These are phyloP conservation scores for Cyanoramphus novaezelandiae DNA, from an alignment of 2,113 vertebrate species.

Conservation along the genomic window DNA sequence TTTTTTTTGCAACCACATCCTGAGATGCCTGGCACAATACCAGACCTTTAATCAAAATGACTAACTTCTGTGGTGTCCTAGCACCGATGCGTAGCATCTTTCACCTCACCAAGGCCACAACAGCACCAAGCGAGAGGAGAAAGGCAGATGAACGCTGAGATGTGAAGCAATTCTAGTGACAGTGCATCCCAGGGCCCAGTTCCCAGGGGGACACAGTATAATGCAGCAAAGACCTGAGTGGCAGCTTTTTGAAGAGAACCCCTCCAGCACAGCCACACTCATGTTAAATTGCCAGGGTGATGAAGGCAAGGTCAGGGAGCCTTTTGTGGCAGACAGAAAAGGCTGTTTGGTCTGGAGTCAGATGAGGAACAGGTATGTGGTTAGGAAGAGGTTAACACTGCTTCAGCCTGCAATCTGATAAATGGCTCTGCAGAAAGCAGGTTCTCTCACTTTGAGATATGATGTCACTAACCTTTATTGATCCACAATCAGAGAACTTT, in stretches of 20 bases:
- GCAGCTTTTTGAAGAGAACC: fast-evolving
- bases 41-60: background rate
- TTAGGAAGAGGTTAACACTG: too few relatives aligned
- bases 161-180: fast-evolving
- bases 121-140: background rate
- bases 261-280: fast-evolving
- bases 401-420: too few relatives aligned
- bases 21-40: fast-evolving
- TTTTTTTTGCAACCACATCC: background rate
- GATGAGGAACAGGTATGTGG: too few relatives aligned
- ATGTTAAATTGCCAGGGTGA: fast-evolving
- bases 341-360: background rate
- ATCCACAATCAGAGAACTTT: too few relatives aligned
- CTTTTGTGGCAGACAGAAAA: background rate
- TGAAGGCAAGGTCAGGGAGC: background rate
- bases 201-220: fast-evolving
- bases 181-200: fast-evolving
- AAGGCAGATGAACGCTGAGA: fast-evolving
- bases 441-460: too few relatives aligned
- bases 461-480: too few relatives aligned
- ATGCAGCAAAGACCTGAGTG: background rate
- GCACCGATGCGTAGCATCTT: fast-evolving
- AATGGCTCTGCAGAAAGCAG: too few relatives aligned
- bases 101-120: background rate
- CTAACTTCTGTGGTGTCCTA: too few relatives aligned